Percentiles rank a stretch among this genome's conserved stretches.
Evolutionary conservation across 2,888 invertebrate genomes (phyloP).

Genomic region (Drosophila glabriapex): DNA sequence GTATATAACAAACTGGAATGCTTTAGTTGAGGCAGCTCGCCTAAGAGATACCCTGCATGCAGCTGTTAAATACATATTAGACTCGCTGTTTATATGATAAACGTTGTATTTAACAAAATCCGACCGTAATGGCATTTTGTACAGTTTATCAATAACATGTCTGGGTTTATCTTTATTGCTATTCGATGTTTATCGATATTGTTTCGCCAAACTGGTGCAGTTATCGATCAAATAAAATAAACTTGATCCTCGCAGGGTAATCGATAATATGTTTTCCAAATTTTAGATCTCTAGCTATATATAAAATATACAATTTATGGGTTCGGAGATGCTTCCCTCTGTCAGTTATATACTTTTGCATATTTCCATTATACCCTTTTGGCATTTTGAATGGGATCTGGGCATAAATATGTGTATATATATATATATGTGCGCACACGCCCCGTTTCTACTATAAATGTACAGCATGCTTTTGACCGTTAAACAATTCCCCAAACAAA

Average conservation of each 20-base stretch:
- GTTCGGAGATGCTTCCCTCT: neutral
- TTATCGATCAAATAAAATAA: neutral
- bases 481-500: slow-evolving; percentile 30
- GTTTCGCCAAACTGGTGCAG: neutral
- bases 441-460: slow-evolving; percentile 40
- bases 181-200: neutral
- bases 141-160: neutral
- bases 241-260: neutral
- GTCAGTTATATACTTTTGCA: neutral
- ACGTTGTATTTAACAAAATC: neutral
- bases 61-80: neutral
- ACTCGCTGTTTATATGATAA: neutral
- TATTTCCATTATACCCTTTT: neutral
- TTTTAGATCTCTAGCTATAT: neutral
- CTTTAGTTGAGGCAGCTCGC: neutral
- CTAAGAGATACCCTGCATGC: neutral
- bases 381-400: neutral
- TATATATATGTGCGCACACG: neutral
- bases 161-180: neutral
- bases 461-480: slow-evolving; percentile 32
- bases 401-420: neutral
- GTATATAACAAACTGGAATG: neutral
- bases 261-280: neutral
- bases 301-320: neutral
- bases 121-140: neutral